These are phyloP conservation scores for Heliconius eleuchia DNA, from an alignment of 1,140 invertebrate species.

Conservation along the genomic window DNA sequence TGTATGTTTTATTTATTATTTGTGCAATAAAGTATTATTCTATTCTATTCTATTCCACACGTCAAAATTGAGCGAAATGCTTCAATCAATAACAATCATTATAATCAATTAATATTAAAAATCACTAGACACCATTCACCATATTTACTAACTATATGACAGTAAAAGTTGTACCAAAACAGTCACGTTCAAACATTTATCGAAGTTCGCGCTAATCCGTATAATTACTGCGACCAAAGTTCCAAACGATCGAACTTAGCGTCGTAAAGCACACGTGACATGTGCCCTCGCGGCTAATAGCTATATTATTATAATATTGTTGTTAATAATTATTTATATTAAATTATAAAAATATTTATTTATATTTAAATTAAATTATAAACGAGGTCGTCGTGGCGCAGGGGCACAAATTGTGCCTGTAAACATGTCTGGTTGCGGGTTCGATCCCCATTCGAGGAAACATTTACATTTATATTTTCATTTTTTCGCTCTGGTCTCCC, in stretches of 20 bases:
- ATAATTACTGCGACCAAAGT: slow-evolving; percentile 32
- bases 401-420: too few relatives aligned
- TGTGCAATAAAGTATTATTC: too few relatives aligned
- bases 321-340: slow-evolving; percentile 11
- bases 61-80: too few relatives aligned
- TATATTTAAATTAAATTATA: too few relatives aligned
- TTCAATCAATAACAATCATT: background rate
- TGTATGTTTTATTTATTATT: too few relatives aligned
- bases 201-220: slow-evolving; percentile 17
- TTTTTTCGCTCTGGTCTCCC: background rate
- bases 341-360: too few relatives aligned
- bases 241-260: slow-evolving; percentile 31
- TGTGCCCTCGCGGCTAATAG: slow-evolving; percentile 11
- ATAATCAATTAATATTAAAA: background rate
- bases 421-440: too few relatives aligned
- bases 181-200: slow-evolving; percentile 25
- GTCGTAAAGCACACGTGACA: slow-evolving; percentile 36
- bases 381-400: too few relatives aligned
- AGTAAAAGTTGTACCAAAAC: slow-evolving; percentile 5
- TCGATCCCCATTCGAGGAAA: too few relatives aligned
- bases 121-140: background rate
- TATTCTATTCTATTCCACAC: too few relatives aligned
- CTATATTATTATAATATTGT: slow-evolving; percentile 6
- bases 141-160: background rate
- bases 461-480: background rate